Evolutionary conservation across 2,113 vertebrate species (phyloP), one percentile per base, ranked within the genome.

Genomic region (Puntigrus tetrazona): DNA sequence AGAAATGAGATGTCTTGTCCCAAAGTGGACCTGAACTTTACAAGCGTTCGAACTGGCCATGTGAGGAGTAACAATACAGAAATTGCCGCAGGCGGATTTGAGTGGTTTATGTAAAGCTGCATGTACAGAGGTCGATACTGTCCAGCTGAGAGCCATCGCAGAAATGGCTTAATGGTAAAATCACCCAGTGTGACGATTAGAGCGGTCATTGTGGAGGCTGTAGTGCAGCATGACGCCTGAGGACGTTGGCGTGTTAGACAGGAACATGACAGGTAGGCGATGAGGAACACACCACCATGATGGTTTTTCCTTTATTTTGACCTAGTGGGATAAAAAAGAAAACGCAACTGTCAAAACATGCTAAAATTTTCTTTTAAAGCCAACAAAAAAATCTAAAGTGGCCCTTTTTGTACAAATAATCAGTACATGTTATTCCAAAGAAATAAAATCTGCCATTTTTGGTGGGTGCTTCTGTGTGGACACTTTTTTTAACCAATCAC

Each of bases 1-100:
- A 84, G 87, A 90, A 91, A 92, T 91, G 43, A 93, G 85, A 91
- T 88, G 86, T 89, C 91, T 87, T 86, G 87, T 83, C 80, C 87
- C 84, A 38, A 47, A 22, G 43, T 84, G 78, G 55, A 86, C 75
- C 45, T 45, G 36, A 79, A 70, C 45, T 84, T 77, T 75, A 89
- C 88, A 87, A 11, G 89, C 89, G 84, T 88, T 88, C 52, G 31
- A 80, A 89, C 59, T 47, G 7, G 7, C 43, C 55, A 80, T 59
- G 82, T 47, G 45, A 81, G 55, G 47, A 81, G 38, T 55, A 47
- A 86, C 69, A 55, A 25, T 29, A 65, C 55, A 36, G 29, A 88
- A 84, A 45, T 50, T 88, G 25, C 85, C 45, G 77, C 52, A 63
- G 87, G 74, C 70, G 78, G 80, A 82, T 85, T 81, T 76, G 77